phyloP scores from a whole-genome alignment of 2,888 invertebrate genomes.

The Xanthorhoe spadicearia region DNA sequence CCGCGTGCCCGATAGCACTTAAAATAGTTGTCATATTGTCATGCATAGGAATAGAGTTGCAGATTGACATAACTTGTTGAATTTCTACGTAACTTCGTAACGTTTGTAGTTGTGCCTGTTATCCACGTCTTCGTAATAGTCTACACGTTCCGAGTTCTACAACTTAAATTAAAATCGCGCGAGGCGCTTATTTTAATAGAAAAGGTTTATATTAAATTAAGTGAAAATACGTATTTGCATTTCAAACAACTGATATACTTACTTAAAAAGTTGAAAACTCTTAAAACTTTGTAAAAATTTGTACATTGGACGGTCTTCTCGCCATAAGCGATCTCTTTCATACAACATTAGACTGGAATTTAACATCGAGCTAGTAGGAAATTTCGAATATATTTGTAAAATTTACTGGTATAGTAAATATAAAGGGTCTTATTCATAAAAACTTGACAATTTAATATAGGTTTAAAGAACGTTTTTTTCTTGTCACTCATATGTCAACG shows the following conservation, averaged over 20 bases:
- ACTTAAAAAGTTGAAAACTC: no score
- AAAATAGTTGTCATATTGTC: conserved; percentile 26
- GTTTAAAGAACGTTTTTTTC: no score
- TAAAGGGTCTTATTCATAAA: no score
- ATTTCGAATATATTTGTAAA: not conserved
- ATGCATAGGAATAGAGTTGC: conserved; percentile 15
- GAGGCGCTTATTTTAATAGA: conserved; percentile 9
- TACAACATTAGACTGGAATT: no score
- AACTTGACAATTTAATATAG: no score
- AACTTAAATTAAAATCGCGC: conserved; percentile 31
- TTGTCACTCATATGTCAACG: no score
- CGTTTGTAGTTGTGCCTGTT: conserved; percentile 24
- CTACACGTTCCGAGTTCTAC: conserved; percentile 11
- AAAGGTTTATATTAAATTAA: conserved; percentile 1
- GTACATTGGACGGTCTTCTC: no score
- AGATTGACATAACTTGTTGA: conserved; percentile 33
- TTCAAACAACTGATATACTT: no score
- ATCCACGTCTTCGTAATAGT: conserved; percentile 22
- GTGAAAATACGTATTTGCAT: no score
- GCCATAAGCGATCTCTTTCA: no score
- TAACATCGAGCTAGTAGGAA: no score
- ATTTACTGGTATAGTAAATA: not conserved
- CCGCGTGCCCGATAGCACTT: conserved; percentile 18
- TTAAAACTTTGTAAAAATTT: no score
- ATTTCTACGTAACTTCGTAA: conserved; percentile 23